These are phyloP conservation scores for Semaprochilodus insignis DNA, from an alignment of 2,797 vertebrate species.

Conservation along the genomic window DNA sequence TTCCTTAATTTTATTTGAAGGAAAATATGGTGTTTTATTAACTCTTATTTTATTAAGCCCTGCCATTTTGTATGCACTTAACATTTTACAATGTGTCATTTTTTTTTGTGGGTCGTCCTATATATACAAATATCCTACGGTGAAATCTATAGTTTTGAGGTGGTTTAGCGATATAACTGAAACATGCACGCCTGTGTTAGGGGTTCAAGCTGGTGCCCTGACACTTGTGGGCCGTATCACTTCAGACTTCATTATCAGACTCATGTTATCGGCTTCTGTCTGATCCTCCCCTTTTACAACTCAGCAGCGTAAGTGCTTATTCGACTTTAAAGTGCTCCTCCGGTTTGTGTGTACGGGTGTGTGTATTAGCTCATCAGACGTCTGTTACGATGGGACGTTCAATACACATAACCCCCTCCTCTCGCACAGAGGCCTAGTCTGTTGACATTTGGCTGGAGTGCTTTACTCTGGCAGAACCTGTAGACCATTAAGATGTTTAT, in stretches of 20 bases:
- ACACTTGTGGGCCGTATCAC: slow-evolving; percentile 4
- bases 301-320: slow-evolving; percentile 79
- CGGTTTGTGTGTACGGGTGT: slow-evolving; percentile 80
- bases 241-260: slow-evolving; percentile 53
- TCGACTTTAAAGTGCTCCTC: slow-evolving; percentile 79
- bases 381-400: slow-evolving; percentile 71
- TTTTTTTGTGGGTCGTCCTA: background rate
- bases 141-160: background rate
- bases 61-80: too few relatives aligned
- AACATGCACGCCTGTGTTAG: background rate
- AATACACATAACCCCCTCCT: slow-evolving; percentile 82
- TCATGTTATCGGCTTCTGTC: slow-evolving; percentile 68
- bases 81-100: too few relatives aligned
- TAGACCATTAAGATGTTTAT: slow-evolving; percentile 36
- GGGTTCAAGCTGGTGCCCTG: background rate
- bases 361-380: slow-evolving; percentile 84
- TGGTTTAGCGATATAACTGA: background rate
- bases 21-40: too few relatives aligned
- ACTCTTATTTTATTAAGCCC: too few relatives aligned
- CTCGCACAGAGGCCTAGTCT: slow-evolving; percentile 23
- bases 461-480: slow-evolving; percentile 22
- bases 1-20: too few relatives aligned
- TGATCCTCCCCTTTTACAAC: slow-evolving; percentile 75
- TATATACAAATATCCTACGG: background rate
- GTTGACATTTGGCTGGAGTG: slow-evolving; percentile 74